Base-by-base conservation (phyloP, 2,113 vertebrate genomes). In the Potamarius usumacintae region DNA sequence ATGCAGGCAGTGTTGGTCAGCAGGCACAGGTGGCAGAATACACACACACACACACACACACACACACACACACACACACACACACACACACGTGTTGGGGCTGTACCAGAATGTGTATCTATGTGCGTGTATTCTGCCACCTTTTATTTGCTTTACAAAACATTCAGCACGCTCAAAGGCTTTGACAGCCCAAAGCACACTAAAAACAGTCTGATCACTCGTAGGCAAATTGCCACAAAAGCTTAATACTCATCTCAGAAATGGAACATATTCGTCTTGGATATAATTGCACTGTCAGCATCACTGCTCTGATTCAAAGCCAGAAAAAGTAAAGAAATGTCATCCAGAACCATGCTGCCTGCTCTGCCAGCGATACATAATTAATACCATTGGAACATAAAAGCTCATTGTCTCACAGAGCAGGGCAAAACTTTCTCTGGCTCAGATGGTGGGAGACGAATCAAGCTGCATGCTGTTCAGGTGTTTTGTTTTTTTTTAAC, bases 1-100 rank as follows among this genome's bases (percentile, higher is more conserved):
- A 81, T 34, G 63, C 20, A 18, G 80, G 67, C 84, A 85, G 62
- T 88, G 90, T 90, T 60, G 52, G 62, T 34, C 25, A 72, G 69
- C 30, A 65, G 82, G 58, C 72, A 77, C 88, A 89, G 88, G 88
- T 76, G 90, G 80, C 84, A 67, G 79, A 85, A 83, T 72, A 48
- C 20, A 83, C 81, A 86, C 77, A 53, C 87, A 71, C 67, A 34
- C 34, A 48, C 20, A 83, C 81, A 86, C 77, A 53, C 87, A 71
- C 67, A 48, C 20, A 83, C 81, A 86, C 77, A 53, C 87, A 71
- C 67, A 48, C 20, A 83, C 81, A 86, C 77, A 53, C 87, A 71
- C 67, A 48, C 20, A 83, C 81, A 86, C 77, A 53, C 87, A 71
- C 67, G 48, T n/a, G 55, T 42, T 87, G 86, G 86, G 78, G 8